Evolutionary conservation across 2,888 invertebrate genomes (phyloP), one percentile per base, ranked within the genome.

Genomic region (Penaeus monodon): DNA sequence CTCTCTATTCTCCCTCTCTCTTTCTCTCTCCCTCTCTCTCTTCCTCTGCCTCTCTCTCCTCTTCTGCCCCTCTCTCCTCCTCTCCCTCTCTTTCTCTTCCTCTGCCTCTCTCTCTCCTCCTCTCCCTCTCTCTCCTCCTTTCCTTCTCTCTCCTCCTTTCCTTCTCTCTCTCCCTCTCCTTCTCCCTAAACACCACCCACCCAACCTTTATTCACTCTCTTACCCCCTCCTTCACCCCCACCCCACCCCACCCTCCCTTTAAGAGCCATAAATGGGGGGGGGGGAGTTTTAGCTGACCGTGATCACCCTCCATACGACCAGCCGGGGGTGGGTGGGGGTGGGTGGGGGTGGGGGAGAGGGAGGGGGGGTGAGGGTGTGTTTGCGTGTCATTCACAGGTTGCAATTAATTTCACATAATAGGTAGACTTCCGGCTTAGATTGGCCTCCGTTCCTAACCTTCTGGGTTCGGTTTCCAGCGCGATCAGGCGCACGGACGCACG

Each of bases 361-460:
- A 12, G 33, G 33, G 3, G 33, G 33, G 33, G 33, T 73, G 29
- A 8, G 73, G 73, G 73, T 73, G 73, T 20, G 8, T 20, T 29
- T 20, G 73, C 73, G 29, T 73, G 73, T 73, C 73, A 73, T 33
- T 73, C 73, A 24, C 77, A 63, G 57, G 29, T 49, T 77, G 77
- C 77, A 77, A 77, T 77, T 77, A 77, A 77, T 4, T 77, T 77
- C 77, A 77, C 38, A 38, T 77, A 77, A 77, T 77, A 63, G 77
- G 77, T 17, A 63, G 29, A 57, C 77, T 49, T 63, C 29, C 49
- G 77, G 57, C 12, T 29, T 22, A 29, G 3, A 49, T 63, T 57
- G 77, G 63, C 77, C 77, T 77, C 49, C 63, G 77, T 29, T 49
- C 77, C 27, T n/a, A 63, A 27, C 77, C 38, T 77, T 63, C n/a